phyloP scores from a whole-genome alignment of 2,113 vertebrate genomes.

The Oreochromis niloticus region DNA sequence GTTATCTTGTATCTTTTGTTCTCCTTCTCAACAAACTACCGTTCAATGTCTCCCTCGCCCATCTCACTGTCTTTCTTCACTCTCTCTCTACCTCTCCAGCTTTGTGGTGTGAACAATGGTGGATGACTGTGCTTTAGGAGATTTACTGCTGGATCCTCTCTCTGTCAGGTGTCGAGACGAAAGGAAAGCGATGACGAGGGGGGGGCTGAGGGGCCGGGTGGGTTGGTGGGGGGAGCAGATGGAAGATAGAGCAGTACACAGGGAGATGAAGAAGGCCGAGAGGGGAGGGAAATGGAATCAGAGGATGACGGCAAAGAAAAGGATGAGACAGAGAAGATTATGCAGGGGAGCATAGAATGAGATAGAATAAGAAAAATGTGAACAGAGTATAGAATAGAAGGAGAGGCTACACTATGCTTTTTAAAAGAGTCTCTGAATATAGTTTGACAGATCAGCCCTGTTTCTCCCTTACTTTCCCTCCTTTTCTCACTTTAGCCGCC shows the following conservation, averaged over 20 bases:
- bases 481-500: background rate
- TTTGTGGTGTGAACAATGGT: slow-evolving; percentile 48
- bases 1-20: slow-evolving; percentile 49
- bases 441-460: background rate
- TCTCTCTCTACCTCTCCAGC: background rate
- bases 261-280: slow-evolving; percentile 35
- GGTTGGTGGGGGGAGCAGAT: slow-evolving; percentile 23
- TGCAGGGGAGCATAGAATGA: background rate
- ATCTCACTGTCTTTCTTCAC: background rate
- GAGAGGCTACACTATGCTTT: slow-evolving; percentile 1
- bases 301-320: slow-evolving; percentile 35
- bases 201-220: background rate
- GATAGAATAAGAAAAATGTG: background rate
- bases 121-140: slow-evolving; percentile 63
- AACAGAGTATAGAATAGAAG: slow-evolving; percentile 1
- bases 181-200: slow-evolving; percentile 36
- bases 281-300: slow-evolving; percentile 20
- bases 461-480: background rate
- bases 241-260: slow-evolving; percentile 47
- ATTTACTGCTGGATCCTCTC: slow-evolving; percentile 66
- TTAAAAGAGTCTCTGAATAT: slow-evolving; percentile 7
- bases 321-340: slow-evolving; percentile 34
- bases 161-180: slow-evolving; percentile 62
- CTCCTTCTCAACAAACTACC: slow-evolving; percentile 22
- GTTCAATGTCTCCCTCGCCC: background rate